These are phyloP conservation scores for Meteorus cinctellus DNA, from an alignment of 2,888 invertebrate species.

Conservation along the genomic window DNA sequence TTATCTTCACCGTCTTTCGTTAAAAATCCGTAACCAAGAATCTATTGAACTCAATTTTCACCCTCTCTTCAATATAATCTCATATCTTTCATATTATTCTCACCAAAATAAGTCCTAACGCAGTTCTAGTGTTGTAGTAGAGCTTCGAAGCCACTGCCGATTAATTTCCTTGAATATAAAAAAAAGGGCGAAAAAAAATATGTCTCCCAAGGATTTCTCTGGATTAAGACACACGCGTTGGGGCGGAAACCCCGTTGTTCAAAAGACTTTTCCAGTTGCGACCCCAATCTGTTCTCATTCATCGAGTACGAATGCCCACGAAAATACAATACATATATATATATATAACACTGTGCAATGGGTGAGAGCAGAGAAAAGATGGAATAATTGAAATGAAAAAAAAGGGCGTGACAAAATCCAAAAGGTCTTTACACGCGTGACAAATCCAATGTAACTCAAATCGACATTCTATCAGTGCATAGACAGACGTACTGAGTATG, in stretches of 20 bases:
- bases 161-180: conserved; percentile 40
- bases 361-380: conserved; percentile 24
- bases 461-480: conserved; percentile 28
- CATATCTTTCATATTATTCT: background rate
- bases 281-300: conserved; percentile 39
- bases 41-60: background rate
- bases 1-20: no score
- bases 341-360: background rate
- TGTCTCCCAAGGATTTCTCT: conserved; percentile 40
- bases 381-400: conserved; percentile 37
- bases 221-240: conserved; percentile 44
- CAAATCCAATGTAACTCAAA: conserved; percentile 38
- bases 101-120: background rate
- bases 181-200: conserved; percentile 24
- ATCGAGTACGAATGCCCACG: conserved; percentile 2
- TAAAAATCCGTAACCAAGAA: background rate
- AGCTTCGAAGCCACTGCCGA: conserved; percentile 28
- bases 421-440: conserved; percentile 32
- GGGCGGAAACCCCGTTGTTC: conserved; percentile 33
- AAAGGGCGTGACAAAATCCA: conserved; percentile 23
- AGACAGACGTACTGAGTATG: background rate
- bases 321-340: conserved; percentile 1
- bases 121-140: background rate
- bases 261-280: conserved; percentile 27
- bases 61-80: background rate